Base-by-base conservation (phyloP, 2,888 invertebrate species). In the Acleris emargana region DNA sequence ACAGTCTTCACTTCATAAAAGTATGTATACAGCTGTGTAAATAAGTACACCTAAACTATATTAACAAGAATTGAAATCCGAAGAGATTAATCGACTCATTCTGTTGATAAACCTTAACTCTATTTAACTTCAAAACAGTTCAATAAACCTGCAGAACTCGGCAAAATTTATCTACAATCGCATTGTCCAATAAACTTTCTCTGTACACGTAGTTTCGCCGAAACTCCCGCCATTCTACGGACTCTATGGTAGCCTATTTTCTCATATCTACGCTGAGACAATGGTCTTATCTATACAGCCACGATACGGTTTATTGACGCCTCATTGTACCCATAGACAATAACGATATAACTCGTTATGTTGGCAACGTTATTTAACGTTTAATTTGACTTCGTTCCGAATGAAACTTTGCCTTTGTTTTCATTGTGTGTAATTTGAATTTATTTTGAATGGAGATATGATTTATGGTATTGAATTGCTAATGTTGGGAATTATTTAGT, bases 221-320 rank as follows among this genome's bases (percentile, higher is more conserved):
- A 51, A 57, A 66, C 45, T 66, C 60, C n/a, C 16, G 54, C 55
- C 60, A 61, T 66, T 61, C 51, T 47, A 45, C 57, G 43, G 51
- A 61, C 61, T 61, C 51, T 47, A 45, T 55, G 43, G 51, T 51
- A 61, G 61, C 66, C 66, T 63, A 61, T 66, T 66, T 66, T 61
- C 66, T 61, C 66, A 66, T 66, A 66, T 66, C 66, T 61, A n/a
- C 28, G 17, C 54, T 6, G 45, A 66, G 66, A 66, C 66, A 66
- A 66, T 66, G 61, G 66, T 61, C 55, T 66, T 66, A 66, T 66
- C 66, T 66, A 38, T 55, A 51, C 50, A 59, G 64, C 66, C 60
- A 51, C 54, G 64, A 60, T 64, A 64, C 64, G 54, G 60, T 61
- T 64, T 61, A 66, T 66, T 66, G 66, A 66, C 51, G 66, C 51